phyloP scores from a whole-genome alignment of 2,888 invertebrate genomes.

The Agrochola lychnidis region DNA sequence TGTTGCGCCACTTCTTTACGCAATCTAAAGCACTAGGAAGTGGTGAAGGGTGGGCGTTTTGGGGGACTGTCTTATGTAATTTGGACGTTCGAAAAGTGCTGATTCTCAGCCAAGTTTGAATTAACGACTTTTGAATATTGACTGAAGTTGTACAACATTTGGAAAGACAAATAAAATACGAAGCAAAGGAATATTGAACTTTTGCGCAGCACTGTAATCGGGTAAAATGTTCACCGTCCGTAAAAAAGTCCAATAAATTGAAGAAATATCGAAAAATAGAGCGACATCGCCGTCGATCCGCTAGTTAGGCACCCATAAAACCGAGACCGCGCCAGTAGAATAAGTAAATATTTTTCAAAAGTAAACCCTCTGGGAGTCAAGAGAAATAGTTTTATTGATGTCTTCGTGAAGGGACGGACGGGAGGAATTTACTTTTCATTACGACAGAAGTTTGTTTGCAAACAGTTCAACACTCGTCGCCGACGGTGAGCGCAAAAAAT shows the following conservation, averaged over 20 bases:
- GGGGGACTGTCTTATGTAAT: too few species aligned
- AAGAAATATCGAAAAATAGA: constrained; percentile 67
- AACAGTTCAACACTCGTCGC: constrained; percentile 82
- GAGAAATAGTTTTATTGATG: constrained; percentile 86
- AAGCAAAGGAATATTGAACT: constrained; percentile 38
- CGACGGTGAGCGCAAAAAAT: constrained; percentile 63
- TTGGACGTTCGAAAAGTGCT: too few species aligned
- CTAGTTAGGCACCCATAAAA: constrained; percentile 69
- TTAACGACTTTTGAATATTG: too few species aligned
- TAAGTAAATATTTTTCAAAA: constrained; percentile 84
- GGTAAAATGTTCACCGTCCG: constrained; percentile 57
- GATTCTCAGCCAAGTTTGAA: too few species aligned
- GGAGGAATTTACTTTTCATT: constrained; percentile 87
- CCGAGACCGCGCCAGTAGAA: constrained; percentile 67
- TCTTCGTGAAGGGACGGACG: constrained; percentile 75
- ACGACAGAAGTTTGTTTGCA: constrained; percentile 85
- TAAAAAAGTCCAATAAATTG: constrained; percentile 64
- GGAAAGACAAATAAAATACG: constrained; percentile 31
- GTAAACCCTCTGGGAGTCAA: constrained; percentile 74
- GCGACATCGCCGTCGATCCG: constrained; percentile 52
- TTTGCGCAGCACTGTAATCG: constrained; percentile 48
- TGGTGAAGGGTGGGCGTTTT: too few species aligned
- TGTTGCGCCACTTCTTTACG: too few species aligned
- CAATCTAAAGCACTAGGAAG: too few species aligned
- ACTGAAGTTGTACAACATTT: constrained; percentile 7